Percentiles rank a stretch among this genome's conserved stretches.
phyloP scores from a whole-genome alignment of 1,140 invertebrate species.

The Matsumurasca onukii region DNA sequence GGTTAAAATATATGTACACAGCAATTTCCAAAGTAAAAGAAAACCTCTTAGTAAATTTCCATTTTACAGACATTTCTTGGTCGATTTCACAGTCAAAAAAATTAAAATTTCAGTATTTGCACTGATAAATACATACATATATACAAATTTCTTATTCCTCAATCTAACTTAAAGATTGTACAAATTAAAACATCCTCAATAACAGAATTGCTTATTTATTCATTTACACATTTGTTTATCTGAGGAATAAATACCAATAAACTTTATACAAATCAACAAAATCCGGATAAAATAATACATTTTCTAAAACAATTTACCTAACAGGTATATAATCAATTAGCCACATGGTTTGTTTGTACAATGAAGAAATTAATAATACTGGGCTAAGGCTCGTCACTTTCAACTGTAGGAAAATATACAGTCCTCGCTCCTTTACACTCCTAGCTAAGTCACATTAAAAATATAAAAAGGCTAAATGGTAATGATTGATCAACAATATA shows the following conservation, averaged over 20 bases:
- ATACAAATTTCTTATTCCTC: not conserved
- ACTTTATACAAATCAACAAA: too few relatives aligned
- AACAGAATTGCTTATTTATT: too few relatives aligned
- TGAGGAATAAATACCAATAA: too few relatives aligned
- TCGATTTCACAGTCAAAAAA: slow-evolving; percentile 10
- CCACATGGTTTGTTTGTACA: too few relatives aligned
- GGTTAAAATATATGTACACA: slow-evolving; percentile 22
- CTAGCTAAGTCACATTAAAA: slow-evolving; percentile 15
- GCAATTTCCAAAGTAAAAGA: not conserved
- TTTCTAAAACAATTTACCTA: too few relatives aligned
- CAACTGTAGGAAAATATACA: slow-evolving; percentile 20
- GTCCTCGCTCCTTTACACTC: not conserved
- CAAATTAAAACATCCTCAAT: too few relatives aligned
- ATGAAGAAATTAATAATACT: slow-evolving; percentile 29
- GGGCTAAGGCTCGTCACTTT: slow-evolving; percentile 18
- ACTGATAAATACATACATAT: slow-evolving; percentile 21
- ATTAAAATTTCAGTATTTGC: slow-evolving; percentile 2
- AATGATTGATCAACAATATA: slow-evolving; percentile 23
- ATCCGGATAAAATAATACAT: too few relatives aligned
- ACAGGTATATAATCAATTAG: too few relatives aligned
- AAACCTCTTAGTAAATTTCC: too few relatives aligned
- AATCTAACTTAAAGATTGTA: too few relatives aligned
- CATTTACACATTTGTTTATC: too few relatives aligned
- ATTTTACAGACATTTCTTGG: too few relatives aligned
- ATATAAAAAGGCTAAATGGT: slow-evolving; percentile 25